These are phyloP conservation scores for Poecilia wingei DNA, from an alignment of 2,797 vertebrate species.

Conservation along the genomic window DNA sequence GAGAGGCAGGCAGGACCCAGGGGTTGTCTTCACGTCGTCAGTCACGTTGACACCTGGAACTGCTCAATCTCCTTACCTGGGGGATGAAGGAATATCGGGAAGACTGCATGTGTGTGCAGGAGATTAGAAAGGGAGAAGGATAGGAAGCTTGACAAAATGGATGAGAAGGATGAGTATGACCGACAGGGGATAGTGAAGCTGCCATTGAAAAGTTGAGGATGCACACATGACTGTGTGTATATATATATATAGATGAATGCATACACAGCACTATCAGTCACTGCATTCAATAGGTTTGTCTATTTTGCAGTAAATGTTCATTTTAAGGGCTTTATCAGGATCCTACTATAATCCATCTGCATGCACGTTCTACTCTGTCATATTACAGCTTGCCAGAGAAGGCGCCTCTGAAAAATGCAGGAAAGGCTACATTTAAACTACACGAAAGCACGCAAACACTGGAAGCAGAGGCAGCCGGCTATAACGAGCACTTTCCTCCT, in stretches of 20 bases:
- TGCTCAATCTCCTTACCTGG: slow-evolving; percentile 62
- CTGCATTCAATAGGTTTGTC: slow-evolving; percentile 14
- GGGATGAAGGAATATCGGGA: slow-evolving; percentile 31
- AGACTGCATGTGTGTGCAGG: slow-evolving; percentile 5
- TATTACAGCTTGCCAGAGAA: slow-evolving; percentile 32
- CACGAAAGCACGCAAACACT: slow-evolving; percentile 28
- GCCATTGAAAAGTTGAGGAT: slow-evolving; percentile 12
- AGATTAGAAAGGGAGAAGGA: slow-evolving; percentile 29
- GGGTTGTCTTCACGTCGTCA: slow-evolving; percentile 49
- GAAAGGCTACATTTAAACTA: slow-evolving; percentile 42
- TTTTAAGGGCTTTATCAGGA: slow-evolving; percentile 12
- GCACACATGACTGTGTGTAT: slow-evolving; percentile 10
- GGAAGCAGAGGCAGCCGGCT: slow-evolving; percentile 9
- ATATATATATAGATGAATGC: neutral
- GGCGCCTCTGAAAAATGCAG: slow-evolving; percentile 30
- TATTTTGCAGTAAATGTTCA: neutral
- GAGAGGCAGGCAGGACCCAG: slow-evolving; percentile 31
- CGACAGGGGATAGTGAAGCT: slow-evolving; percentile 32
- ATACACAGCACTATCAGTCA: slow-evolving; percentile 4
- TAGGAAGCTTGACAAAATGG: slow-evolving; percentile 41
- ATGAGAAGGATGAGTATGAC: slow-evolving; percentile 46
- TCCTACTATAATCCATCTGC: slow-evolving; percentile 28
- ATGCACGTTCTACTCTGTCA: slow-evolving; percentile 22
- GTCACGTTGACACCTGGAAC: slow-evolving; percentile 59
- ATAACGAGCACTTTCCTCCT: slow-evolving; percentile 20